Conservation (phyloP, 1,140 invertebrate genomes). For the Ditylenchus dipsaci region DNA sequence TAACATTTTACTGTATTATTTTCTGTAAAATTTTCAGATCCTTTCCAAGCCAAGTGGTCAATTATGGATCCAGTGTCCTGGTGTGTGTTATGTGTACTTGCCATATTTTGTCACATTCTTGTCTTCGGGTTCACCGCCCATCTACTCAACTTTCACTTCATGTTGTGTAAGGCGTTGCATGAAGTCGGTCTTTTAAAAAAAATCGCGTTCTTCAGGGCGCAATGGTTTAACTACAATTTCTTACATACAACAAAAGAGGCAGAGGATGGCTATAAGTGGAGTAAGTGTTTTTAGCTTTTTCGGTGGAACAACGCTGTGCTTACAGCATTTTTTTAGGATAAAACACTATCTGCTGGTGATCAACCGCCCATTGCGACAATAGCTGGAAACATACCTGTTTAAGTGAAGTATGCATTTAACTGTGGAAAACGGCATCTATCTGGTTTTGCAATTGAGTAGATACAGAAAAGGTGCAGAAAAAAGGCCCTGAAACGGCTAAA, state of each 20-base stretch:
- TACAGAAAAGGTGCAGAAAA: too few species aligned
- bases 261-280: background rate
- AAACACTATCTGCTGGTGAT: background rate
- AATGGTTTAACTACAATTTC: slow-evolving; percentile 20
- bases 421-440: too few species aligned
- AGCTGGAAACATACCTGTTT: background rate
- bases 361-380: background rate
- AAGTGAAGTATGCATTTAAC: background rate
- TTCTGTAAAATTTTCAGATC: background rate
- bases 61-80: slow-evolving; percentile 7
- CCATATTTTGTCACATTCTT: slow-evolving; percentile 6
- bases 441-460: too few species aligned
- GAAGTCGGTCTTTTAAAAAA: background rate
- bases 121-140: slow-evolving; percentile 17
- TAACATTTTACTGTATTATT: too few species aligned
- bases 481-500: too few species aligned
- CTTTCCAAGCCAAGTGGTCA: background rate
- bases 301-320: background rate
- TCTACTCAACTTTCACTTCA: slow-evolving; percentile 25
- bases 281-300: background rate
- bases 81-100: slow-evolving; percentile 2
- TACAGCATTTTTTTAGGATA: background rate
- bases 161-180: slow-evolving; percentile 9
- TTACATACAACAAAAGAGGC: slow-evolving; percentile 18
- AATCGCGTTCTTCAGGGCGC: slow-evolving; percentile 1